Conservation (phyloP, 2,113 vertebrate species). For the Oreochromis aureus region DNA sequence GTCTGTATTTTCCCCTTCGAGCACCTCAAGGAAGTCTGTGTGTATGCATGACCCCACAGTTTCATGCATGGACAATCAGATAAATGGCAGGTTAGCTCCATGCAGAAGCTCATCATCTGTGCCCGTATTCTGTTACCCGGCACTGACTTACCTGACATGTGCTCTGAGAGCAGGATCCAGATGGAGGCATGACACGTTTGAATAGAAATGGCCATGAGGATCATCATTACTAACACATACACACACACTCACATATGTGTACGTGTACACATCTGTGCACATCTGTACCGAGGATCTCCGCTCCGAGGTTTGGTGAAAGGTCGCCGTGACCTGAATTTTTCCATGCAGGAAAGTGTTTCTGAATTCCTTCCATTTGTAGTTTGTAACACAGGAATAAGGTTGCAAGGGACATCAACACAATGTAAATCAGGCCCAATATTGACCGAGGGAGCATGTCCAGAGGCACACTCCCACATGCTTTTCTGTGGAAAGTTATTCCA, state of each 20-base stretch:
- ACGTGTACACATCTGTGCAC: not conserved
- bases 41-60: not conserved
- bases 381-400: slow-evolving; percentile 2
- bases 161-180: slow-evolving; percentile 49
- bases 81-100: slow-evolving; percentile 18
- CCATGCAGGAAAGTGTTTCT: slow-evolving; percentile 16
- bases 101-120: slow-evolving; percentile 55
- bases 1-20: not conserved
- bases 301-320: not conserved
- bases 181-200: slow-evolving; percentile 41
- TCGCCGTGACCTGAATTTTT: slow-evolving; percentile 12
- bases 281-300: not conserved
- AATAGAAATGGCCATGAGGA: slow-evolving; percentile 32
- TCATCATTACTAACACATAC: not conserved
- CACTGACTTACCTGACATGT: slow-evolving; percentile 51
- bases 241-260: not conserved
- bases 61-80: slow-evolving; percentile 27
- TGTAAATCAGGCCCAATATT: slow-evolving; percentile 5
- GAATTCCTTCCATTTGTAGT: not conserved
- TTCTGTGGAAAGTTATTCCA: slow-evolving; percentile 42
- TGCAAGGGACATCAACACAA: not conserved
- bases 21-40: not conserved
- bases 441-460: slow-evolving; percentile 9
- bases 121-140: slow-evolving; percentile 62
- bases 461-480: not conserved